Base-by-base conservation (phyloP, 2,113 vertebrate genomes). In the Nicator chloris region DNA sequence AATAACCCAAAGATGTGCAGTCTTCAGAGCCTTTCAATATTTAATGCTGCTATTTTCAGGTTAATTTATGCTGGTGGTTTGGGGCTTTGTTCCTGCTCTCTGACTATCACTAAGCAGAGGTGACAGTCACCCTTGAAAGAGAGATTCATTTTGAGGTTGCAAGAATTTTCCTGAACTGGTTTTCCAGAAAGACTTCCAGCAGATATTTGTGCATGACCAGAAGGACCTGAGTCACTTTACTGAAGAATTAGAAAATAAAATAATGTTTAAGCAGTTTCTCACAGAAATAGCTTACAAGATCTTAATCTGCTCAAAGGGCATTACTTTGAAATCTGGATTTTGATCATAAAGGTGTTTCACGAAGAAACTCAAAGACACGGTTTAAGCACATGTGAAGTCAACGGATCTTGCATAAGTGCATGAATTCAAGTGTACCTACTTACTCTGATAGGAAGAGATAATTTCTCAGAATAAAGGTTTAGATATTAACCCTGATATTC, bases 1-100 rank as follows among this genome's bases (percentile, higher is more conserved):
- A 98, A 94, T 96, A 96, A 96, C 75, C 72, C 66, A 86, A 95
- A 95, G 92, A 57, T 27, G 9, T 69, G 28, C 42, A 86, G 42
- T 86, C 87, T 94, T 89, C 80, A 96, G 92, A 97, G 94, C 39
- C 64, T 95, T 97, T 96, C 92, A 92, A 83, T 71, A 96, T 97
- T 96, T 80, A 97, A 88, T 91, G 79, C 49, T 95, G 75, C 93
- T 97, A 94, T 97, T 97, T 98, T 89, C 70, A 96, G 79, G 82
- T 69, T 90, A 82, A 88, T 96, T 97, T 96, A 85, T 73, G 93
- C 82, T 89, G 68, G 56, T 2, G 17, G 60, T 86, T 95, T 68
- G 31, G 22, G 42, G 35, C 31, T 40, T 53, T 35, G 28, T 24
- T 66, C 17, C 33, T 92, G 45, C 47, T 69, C 35, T 82, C 63